Conservation (phyloP, 53 echinoderm and acorn worm species). For the Zoroaster sp. region DNA sequence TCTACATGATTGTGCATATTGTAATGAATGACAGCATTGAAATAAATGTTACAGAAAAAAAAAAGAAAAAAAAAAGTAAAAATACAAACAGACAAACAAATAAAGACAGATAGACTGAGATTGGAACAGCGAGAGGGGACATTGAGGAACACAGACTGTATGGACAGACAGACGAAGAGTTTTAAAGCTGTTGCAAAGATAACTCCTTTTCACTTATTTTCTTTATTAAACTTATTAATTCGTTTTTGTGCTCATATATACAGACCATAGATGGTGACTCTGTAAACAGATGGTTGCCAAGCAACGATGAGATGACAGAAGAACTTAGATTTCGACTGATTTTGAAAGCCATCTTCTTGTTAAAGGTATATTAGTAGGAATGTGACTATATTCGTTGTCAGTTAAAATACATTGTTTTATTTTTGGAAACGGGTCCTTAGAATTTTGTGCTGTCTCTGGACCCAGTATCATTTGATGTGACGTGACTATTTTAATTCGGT, state of each 20-base stretch:
- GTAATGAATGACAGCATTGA: too few relatives aligned
- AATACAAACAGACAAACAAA: too few relatives aligned
- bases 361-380: background rate
- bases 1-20: too few relatives aligned
- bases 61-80: too few relatives aligned
- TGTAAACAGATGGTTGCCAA: background rate
- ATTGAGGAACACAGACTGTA: too few relatives aligned
- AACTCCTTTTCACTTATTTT: background rate
- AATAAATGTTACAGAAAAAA: too few relatives aligned
- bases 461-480: background rate
- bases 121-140: too few relatives aligned
- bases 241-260: background rate
- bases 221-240: background rate
- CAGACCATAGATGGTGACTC: background rate
- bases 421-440: background rate
- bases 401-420: background rate
- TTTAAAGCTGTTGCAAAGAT: background rate
- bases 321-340: conserved; percentile 26
- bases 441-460: background rate
- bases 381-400: background rate
- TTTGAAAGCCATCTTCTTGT: conserved; percentile 1
- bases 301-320: conserved; percentile 10
- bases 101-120: too few relatives aligned
- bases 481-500: background rate
- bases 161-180: too few relatives aligned